Conservation (phyloP, 2,113 vertebrate species). For the Lethenteron reissneri region DNA sequence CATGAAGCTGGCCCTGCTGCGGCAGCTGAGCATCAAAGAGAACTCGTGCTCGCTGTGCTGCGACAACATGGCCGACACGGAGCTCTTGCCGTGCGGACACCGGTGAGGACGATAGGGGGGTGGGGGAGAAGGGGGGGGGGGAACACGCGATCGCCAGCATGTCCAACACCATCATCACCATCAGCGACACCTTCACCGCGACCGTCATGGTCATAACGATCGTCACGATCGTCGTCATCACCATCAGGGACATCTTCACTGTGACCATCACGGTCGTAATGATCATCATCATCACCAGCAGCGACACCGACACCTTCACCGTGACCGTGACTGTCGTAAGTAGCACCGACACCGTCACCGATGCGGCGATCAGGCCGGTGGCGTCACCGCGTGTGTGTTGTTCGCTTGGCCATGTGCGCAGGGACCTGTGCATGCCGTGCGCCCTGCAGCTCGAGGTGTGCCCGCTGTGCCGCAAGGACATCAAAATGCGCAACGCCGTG, state of each 20-base stretch:
- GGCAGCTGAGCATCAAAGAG: slow-evolving; percentile 90
- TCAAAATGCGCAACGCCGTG: slow-evolving; percentile 27
- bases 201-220: too few species aligned
- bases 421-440: slow-evolving; percentile 98
- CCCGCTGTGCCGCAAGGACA: slow-evolving; percentile 93
- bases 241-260: too few species aligned
- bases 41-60: slow-evolving; percentile 97
- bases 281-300: not conserved
- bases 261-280: slow-evolving; percentile 8
- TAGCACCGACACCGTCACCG: not conserved
- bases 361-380: not conserved
- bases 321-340: slow-evolving; percentile 9
- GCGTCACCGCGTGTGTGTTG: not conserved
- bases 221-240: not conserved
- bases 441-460: slow-evolving; percentile 98
- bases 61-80: slow-evolving; percentile 84
- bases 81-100: slow-evolving; percentile 79
- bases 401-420: slow-evolving; percentile 17
- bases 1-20: slow-evolving; percentile 69
- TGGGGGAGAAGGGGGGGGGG: not conserved
- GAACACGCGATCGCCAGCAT: not conserved
- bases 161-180: not conserved
- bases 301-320: not conserved
- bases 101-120: slow-evolving; percentile 30
- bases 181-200: too few species aligned